Evolutionary conservation across 1,140 invertebrate species (phyloP).

Genomic region (Zophobas atratus): DNA sequence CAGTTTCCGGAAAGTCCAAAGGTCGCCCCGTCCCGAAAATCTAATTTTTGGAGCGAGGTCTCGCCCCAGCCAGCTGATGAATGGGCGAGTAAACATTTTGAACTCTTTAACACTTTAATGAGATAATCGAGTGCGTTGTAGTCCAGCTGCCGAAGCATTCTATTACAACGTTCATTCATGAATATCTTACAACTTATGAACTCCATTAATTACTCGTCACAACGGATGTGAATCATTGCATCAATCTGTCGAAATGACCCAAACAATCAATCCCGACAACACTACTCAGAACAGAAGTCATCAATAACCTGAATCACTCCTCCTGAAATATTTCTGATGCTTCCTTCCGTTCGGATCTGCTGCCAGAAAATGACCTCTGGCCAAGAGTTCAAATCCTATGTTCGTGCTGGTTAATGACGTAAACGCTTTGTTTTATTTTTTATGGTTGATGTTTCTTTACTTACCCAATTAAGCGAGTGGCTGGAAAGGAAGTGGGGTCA

Average conservation of each 20-base stretch:
- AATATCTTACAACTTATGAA: conserved; percentile 11
- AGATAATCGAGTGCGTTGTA: conserved; percentile 43
- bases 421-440: conserved; percentile 50
- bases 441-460: conserved; percentile 53
- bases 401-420: conserved; percentile 21
- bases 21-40: too few species aligned
- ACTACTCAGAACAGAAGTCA: background rate
- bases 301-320: background rate
- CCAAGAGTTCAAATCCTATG: conserved; percentile 3
- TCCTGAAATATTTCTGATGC: background rate
- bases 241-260: background rate
- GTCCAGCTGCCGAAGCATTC: conserved; percentile 45
- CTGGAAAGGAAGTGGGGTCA: conserved; percentile 62
- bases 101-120: conserved; percentile 49
- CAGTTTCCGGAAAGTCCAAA: too few species aligned
- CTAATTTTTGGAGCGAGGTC: too few species aligned
- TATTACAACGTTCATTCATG: conserved; percentile 30
- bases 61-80: conserved; percentile 30
- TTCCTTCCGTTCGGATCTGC: background rate
- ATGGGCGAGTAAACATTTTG: conserved; percentile 48
- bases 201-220: conserved; percentile 7
- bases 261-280: background rate
- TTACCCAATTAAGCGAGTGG: conserved; percentile 61
- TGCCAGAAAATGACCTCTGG: background rate
- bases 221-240: conserved; percentile 13